Evolutionary conservation across 2,113 vertebrate genomes (phyloP).

Genomic region (Perca fluviatilis): DNA sequence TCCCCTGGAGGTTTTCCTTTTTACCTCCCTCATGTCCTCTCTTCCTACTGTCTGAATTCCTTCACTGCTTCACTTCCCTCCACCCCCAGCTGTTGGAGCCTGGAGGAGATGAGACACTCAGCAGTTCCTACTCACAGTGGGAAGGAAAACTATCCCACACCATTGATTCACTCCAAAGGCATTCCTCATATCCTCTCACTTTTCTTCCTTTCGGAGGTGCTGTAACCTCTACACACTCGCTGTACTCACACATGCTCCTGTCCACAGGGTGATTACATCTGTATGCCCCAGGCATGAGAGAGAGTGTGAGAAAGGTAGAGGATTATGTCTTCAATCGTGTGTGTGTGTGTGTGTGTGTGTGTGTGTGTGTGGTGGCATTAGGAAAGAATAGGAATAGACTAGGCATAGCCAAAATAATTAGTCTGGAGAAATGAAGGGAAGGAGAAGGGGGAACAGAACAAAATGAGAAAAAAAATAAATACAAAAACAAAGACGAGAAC

Average conservation of each 20-base stretch:
- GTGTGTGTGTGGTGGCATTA: not conserved
- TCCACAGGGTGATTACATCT: constrained; percentile 64
- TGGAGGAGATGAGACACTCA: constrained; percentile 31
- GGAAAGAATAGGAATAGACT: too few species aligned
- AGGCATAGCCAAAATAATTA: too few species aligned
- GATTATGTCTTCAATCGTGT: constrained; percentile 43
- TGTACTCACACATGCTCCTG: constrained; percentile 47
- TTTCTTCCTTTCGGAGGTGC: constrained; percentile 24
- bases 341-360: constrained; percentile 2
- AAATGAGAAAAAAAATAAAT: too few species aligned
- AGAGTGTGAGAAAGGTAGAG: constrained; percentile 55
- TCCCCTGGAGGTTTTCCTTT: constrained; percentile 1
- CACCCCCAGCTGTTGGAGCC: constrained; percentile 13
- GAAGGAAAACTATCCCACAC: constrained; percentile 33
- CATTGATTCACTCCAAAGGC: constrained; percentile 37
- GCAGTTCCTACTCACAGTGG: constrained; percentile 27
- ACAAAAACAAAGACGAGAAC: too few species aligned
- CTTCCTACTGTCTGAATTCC: not conserved
- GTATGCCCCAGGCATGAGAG: constrained; percentile 45
- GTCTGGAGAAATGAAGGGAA: too few species aligned
- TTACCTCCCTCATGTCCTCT: not conserved
- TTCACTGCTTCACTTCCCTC: constrained; percentile 22
- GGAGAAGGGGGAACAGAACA: too few species aligned
- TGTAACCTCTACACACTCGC: constrained; percentile 25
- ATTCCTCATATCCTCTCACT: constrained; percentile 32